These are phyloP conservation scores for Lampris incognitus DNA, from an alignment of 2,113 vertebrate species.

Conservation along the genomic window DNA sequence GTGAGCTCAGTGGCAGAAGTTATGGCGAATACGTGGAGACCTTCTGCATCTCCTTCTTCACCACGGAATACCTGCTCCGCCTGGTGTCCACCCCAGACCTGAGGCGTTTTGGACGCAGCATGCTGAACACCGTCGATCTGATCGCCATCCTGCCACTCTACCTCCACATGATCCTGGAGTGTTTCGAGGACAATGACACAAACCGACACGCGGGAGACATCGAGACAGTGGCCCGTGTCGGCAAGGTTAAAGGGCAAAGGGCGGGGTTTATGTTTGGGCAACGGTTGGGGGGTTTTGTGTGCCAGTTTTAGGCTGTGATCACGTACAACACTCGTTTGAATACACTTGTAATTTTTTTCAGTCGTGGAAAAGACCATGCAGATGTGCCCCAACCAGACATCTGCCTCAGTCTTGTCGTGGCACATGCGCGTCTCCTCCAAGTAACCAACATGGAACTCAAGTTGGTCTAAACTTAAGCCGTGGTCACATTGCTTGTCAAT, in stretches of 20 bases:
- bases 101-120: slow-evolving; percentile 82
- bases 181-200: slow-evolving; percentile 81
- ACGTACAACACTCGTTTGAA: no score
- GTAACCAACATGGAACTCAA: no score
- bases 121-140: slow-evolving; percentile 92
- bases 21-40: slow-evolving; percentile 87
- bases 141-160: slow-evolving; percentile 94
- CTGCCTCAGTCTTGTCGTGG: no score
- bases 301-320: no score
- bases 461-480: no score
- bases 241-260: slow-evolving; percentile 82
- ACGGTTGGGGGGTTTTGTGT: no score
- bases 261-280: no score
- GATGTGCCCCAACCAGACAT: no score
- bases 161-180: slow-evolving; percentile 90
- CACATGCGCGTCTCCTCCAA: no score
- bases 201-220: slow-evolving; percentile 85
- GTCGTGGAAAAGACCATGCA: no score
- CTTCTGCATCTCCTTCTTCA: slow-evolving; percentile 92
- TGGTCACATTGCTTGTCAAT: no score
- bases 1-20: slow-evolving; percentile 75
- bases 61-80: slow-evolving; percentile 91
- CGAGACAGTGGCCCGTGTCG: slow-evolving; percentile 88
- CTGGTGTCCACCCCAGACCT: slow-evolving; percentile 89
- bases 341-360: no score